Percentiles rank a stretch among this genome's conserved stretches.
Conservation (phyloP, 2,888 invertebrate species). For the Eulithis prunata region DNA sequence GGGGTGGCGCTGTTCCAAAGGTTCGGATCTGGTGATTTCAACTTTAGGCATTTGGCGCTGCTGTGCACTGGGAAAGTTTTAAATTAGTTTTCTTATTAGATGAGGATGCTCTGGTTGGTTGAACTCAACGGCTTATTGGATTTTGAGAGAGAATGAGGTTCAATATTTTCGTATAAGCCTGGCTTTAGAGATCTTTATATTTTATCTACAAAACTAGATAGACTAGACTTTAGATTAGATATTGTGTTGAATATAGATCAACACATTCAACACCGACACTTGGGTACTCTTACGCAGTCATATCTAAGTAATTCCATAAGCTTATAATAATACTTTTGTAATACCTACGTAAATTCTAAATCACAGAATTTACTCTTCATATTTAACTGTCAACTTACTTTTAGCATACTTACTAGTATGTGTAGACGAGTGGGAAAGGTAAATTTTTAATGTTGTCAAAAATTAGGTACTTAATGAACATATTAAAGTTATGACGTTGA, state of each 20-base stretch:
- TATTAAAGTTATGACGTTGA: conserved; percentile 17
- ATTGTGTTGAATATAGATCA: too few species aligned
- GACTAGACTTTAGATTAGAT: not conserved
- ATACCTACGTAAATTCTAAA: too few species aligned
- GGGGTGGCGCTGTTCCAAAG: conserved; percentile 74
- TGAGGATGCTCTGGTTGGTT: conserved; percentile 46
- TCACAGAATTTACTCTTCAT: too few species aligned
- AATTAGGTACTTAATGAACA: conserved; percentile 4
- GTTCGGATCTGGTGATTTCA: conserved; percentile 62
- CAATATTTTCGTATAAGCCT: conserved; percentile 37
- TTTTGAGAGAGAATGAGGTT: conserved; percentile 41
- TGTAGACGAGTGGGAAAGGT: too few species aligned
- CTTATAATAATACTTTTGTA: too few species aligned
- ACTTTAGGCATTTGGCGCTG: conserved; percentile 67
- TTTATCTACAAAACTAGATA: conserved; percentile 9
- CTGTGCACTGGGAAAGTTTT: conserved; percentile 61
- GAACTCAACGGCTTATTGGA: conserved; percentile 55
- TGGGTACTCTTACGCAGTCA: too few species aligned
- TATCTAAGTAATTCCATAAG: too few species aligned
- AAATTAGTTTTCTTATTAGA: conserved; percentile 69
- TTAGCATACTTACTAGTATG: too few species aligned
- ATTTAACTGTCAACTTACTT: too few species aligned
- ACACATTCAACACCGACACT: too few species aligned
- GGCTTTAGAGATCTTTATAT: conserved; percentile 12
- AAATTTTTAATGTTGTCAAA: not conserved